Percentiles rank a stretch among this genome's conserved stretches.
Evolutionary conservation across 2,113 vertebrate genomes (phyloP).

Genomic region (Apaloderma vittatum): DNA sequence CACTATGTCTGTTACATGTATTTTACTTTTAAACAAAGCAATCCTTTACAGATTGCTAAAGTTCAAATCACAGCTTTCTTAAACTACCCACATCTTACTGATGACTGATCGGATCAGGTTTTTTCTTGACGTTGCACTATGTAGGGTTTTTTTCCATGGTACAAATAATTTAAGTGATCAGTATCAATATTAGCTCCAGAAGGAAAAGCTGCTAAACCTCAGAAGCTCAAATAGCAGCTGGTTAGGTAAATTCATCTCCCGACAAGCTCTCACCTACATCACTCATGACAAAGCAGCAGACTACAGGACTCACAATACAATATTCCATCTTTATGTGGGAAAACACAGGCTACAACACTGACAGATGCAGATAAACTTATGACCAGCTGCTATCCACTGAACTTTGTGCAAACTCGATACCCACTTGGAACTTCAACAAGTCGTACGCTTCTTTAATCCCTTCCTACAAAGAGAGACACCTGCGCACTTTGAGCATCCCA

Average conservation of each 20-base stretch:
- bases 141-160: neutral
- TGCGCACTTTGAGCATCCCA: accelerated
- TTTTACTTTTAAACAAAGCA: neutral
- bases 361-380: neutral
- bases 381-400: neutral
- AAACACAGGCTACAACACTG: neutral
- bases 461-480: neutral
- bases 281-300: neutral
- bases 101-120: neutral
- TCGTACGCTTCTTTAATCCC: neutral
- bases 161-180: neutral
- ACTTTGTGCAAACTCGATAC: neutral
- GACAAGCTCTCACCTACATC: neutral
- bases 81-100: neutral
- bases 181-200: neutral
- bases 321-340: neutral
- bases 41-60: neutral
- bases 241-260: neutral
- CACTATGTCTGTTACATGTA: neutral
- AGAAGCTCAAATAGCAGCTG: neutral
- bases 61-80: neutral
- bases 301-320: neutral
- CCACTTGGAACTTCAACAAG: neutral
- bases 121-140: neutral
- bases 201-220: neutral